Evolutionary conservation across 2,797 vertebrate species (phyloP).

Genomic region (Gadopsis marmoratus): DNA sequence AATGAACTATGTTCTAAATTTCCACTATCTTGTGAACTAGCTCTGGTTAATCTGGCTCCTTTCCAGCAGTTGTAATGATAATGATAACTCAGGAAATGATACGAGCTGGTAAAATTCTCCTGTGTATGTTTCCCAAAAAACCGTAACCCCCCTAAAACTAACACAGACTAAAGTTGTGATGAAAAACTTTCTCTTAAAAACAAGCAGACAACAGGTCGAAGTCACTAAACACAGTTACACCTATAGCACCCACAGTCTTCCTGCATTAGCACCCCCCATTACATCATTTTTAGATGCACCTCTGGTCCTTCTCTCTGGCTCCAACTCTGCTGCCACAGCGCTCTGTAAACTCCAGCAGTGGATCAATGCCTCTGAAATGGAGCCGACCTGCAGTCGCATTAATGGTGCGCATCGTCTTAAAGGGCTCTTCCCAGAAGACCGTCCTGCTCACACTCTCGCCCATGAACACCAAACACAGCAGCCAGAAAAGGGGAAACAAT

Average conservation of each 20-base stretch:
- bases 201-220: not conserved
- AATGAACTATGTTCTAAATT: not conserved
- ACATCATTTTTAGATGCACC: conserved; percentile 25
- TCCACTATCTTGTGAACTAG: not conserved
- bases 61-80: not conserved
- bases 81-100: not conserved
- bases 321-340: conserved; percentile 24
- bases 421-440: conserved; percentile 83
- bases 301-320: conserved; percentile 17
- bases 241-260: not conserved
- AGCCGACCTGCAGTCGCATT: conserved; percentile 79
- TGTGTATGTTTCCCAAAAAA: too few species aligned
- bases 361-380: conserved; percentile 86
- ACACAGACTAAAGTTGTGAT: not conserved
- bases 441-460: conserved; percentile 64
- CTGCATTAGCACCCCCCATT: conserved; percentile 27
- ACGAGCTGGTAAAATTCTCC: not conserved
- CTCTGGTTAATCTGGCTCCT: not conserved
- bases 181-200: not conserved
- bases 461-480: conserved; percentile 54
- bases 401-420: conserved; percentile 83
- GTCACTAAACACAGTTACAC: not conserved
- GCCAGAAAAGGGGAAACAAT: conserved; percentile 69
- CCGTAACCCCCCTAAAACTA: not conserved
- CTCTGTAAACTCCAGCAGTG: conserved; percentile 52